These are phyloP conservation scores for Pocillopora meandrina DNA, from an alignment of 92 coral and sea anemone genomes.

Conservation along the genomic window DNA sequence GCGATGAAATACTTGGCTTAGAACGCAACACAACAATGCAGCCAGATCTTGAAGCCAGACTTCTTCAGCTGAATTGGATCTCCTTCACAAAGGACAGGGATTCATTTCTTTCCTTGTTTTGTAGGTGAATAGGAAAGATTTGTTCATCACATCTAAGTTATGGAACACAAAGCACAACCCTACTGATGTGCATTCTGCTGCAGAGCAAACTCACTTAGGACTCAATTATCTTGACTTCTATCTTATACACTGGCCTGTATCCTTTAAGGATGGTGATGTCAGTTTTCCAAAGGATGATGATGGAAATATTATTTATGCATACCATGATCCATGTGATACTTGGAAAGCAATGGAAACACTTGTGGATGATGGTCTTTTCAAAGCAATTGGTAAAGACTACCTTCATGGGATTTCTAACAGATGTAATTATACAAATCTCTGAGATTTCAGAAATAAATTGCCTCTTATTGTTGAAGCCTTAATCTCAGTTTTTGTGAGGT, in stretches of 20 bases:
- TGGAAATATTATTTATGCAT: slow-evolving; percentile 62
- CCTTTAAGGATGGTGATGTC: slow-evolving; percentile 78
- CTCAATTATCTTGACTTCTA: slow-evolving; percentile 90
- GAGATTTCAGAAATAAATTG: too few species aligned
- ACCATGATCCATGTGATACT: slow-evolving; percentile 83
- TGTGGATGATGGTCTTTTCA: slow-evolving; percentile 90
- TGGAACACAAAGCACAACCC: slow-evolving; percentile 96
- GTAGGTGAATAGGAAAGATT: too few species aligned
- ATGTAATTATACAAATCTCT: too few species aligned
- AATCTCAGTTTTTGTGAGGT: too few species aligned
- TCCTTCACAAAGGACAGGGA: too few species aligned
- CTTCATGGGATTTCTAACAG: background rate
- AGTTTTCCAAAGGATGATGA: slow-evolving; percentile 74
- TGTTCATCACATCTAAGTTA: slow-evolving; percentile 90
- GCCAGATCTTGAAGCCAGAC: too few species aligned
- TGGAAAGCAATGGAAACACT: slow-evolving; percentile 95
- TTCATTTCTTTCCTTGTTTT: background rate
- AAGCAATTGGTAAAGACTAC: slow-evolving; percentile 73
- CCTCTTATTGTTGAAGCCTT: too few species aligned
- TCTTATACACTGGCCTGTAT: slow-evolving; percentile 90
- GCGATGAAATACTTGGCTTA: too few species aligned
- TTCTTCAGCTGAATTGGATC: too few species aligned
- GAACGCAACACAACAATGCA: too few species aligned
- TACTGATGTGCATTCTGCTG: slow-evolving; percentile 74
- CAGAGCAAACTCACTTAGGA: slow-evolving; percentile 60